These are phyloP conservation scores for Agrotis ipsilon DNA, from an alignment of 2,888 invertebrate genomes.

Conservation along the genomic window DNA sequence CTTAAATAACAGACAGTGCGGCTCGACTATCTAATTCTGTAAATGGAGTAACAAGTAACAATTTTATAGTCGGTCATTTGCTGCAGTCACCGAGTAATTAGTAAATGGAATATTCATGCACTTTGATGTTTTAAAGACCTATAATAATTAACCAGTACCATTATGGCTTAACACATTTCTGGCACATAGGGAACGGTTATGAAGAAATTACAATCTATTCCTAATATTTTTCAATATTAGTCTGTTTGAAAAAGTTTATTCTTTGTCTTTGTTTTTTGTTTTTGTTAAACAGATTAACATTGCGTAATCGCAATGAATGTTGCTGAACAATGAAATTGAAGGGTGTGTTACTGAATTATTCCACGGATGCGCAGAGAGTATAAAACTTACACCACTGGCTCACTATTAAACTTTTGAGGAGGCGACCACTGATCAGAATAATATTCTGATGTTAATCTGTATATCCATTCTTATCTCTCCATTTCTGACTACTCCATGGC, in stretches of 20 bases:
- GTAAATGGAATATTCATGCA: constrained; percentile 7
- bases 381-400: too few relatives aligned
- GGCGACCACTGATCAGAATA: too few relatives aligned
- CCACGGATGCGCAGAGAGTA: too few relatives aligned
- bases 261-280: too few relatives aligned
- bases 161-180: neutral
- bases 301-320: too few relatives aligned
- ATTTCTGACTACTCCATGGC: constrained; percentile 21
- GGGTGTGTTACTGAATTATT: too few relatives aligned
- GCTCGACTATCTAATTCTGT: constrained; percentile 63
- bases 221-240: neutral
- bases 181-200: neutral
- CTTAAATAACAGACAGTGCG: constrained; percentile 41
- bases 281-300: too few relatives aligned
- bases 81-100: constrained; percentile 3
- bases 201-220: neutral
- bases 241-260: too few relatives aligned
- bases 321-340: neutral
- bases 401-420: too few relatives aligned
- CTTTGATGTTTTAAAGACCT: neutral
- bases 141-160: neutral
- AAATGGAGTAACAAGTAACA: constrained; percentile 45
- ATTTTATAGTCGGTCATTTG: constrained; percentile 77
- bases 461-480: neutral
- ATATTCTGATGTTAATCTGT: too few relatives aligned